Percentiles rank a stretch among this genome's conserved stretches.
phyloP scores from a whole-genome alignment of 2,113 vertebrate genomes.

The Poeciliopsis prolifica region DNA sequence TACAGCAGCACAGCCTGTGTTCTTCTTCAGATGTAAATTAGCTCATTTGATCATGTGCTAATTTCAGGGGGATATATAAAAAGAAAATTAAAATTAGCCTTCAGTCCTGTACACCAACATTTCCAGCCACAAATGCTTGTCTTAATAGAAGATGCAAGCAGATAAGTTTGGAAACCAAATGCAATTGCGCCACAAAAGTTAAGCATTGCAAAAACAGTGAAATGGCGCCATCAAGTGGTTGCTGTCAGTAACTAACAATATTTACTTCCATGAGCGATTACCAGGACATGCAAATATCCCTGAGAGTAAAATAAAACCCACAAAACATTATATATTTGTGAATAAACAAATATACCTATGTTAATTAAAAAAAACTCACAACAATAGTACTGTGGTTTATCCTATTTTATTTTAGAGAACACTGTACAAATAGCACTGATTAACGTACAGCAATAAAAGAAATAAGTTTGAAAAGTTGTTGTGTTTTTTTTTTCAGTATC shows the following conservation, averaged over 20 bases:
- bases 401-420: no score
- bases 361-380: no score
- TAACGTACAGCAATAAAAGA: background rate
- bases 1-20: background rate
- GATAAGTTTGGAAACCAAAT: background rate
- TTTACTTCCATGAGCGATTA: background rate
- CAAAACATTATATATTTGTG: background rate
- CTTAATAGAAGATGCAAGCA: background rate
- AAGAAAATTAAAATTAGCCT: background rate
- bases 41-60: background rate
- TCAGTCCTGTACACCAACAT: background rate
- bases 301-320: background rate
- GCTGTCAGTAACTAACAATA: background rate
- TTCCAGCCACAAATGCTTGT: background rate
- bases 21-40: background rate
- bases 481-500: no score
- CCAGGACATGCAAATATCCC: background rate
- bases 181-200: background rate
- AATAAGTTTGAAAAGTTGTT: no score
- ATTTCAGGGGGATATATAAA: background rate
- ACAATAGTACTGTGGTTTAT: no score
- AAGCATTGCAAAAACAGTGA: constrained; percentile 1
- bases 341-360: background rate
- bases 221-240: constrained; percentile 61
- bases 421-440: background rate